A percentile compares a stretch with the other conserved stretches of the same genome.
phyloP scores from a whole-genome alignment of 2,113 vertebrate species.

The Delphinus delphis region DNA sequence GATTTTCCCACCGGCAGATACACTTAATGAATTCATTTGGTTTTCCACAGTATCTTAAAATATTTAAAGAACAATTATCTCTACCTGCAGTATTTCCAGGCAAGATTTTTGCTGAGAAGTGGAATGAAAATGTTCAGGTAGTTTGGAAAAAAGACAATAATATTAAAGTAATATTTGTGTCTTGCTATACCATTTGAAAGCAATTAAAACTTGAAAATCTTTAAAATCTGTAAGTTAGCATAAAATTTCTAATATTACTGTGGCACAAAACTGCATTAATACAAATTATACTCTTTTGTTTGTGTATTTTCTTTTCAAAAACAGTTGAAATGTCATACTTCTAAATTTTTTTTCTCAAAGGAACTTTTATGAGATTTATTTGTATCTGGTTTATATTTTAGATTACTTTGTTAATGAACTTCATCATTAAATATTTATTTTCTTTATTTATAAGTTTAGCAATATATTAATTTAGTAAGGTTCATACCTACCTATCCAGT shows the following conservation, averaged over 20 bases:
- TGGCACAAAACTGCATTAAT: background rate
- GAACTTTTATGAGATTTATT: background rate
- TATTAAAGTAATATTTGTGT: background rate
- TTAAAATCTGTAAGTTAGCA: background rate
- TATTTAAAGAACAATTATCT: constrained; percentile 87
- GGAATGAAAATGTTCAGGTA: constrained; percentile 91
- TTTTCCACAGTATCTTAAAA: constrained; percentile 88
- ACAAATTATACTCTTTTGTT: background rate
- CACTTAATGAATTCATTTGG: constrained; percentile 88
- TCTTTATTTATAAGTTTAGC: background rate
- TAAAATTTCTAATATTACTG: background rate
- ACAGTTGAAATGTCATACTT: background rate
- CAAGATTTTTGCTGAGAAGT: constrained; percentile 86
- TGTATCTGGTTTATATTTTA: constrained; percentile 24
- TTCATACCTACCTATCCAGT: background rate
- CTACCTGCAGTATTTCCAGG: constrained; percentile 89
- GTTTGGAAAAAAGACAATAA: constrained; percentile 21
- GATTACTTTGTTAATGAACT: constrained; percentile 7
- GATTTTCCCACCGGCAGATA: constrained; percentile 98
- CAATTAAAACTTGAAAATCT: background rate
- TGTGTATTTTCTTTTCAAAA: background rate
- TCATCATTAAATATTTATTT: background rate
- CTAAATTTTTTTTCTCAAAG: background rate
- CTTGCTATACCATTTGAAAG: constrained; percentile 39
- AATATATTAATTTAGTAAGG: background rate